phyloP scores from a whole-genome alignment of 2,113 vertebrate genomes.

The Sceloporus tristichus region DNA sequence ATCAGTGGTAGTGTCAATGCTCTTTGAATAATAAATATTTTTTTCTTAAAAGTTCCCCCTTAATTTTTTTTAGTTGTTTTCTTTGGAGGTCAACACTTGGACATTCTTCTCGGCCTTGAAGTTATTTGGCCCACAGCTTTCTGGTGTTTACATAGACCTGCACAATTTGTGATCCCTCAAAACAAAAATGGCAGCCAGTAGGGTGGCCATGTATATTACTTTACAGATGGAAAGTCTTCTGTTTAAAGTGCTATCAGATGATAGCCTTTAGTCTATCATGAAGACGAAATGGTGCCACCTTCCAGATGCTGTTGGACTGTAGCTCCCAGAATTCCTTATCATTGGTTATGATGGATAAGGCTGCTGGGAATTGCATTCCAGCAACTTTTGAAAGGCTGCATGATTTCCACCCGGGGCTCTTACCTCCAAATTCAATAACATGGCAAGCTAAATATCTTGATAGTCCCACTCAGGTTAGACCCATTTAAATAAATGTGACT shows the following conservation, averaged over 20 bases:
- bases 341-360: no score
- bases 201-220: background rate
- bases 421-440: no score
- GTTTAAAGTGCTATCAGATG: background rate
- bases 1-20: slow-evolving; percentile 14
- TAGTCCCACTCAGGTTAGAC: no score
- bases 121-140: background rate
- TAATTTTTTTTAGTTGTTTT: background rate
- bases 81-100: slow-evolving; percentile 3
- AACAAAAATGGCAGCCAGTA: background rate
- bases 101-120: background rate
- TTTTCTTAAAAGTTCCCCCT: slow-evolving; percentile 19
- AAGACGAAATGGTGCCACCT: no score
- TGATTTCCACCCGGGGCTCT: no score
- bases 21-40: background rate
- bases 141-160: background rate
- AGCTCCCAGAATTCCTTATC: no score
- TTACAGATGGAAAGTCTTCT: background rate
- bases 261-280: background rate
- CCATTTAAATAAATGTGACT: no score
- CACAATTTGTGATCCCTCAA: background rate
- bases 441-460: background rate
- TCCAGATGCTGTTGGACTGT: no score
- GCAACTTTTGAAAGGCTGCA: no score
- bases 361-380: no score